Evolutionary conservation across 2,888 invertebrate species (phyloP), one percentile per base, ranked within the genome.

Genomic region (Autographa gamma): DNA sequence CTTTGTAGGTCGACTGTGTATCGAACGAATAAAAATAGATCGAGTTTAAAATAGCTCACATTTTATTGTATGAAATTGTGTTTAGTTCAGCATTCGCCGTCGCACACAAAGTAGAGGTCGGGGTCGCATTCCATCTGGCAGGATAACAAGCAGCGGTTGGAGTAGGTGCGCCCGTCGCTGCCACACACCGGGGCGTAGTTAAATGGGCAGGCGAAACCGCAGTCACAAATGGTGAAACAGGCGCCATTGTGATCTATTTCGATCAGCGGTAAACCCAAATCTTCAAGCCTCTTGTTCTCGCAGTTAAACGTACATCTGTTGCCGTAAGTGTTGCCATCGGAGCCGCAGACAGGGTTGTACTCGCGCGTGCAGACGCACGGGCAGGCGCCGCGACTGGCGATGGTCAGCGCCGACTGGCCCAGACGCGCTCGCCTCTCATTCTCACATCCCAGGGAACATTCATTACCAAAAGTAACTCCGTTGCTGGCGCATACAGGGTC

Each of bases 401-500:
- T 60, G 8, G 60, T 70, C 4, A 89, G 31, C 67, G 71, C n/a
- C 0, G 69, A 62, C 11, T 61, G 66, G 0, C 64, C 18, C 3
- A 58, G 60, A 0, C 59, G 9, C 7, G 58, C 60, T 5, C 75
- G 82, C 16, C 63, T 79, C 43, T 69, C 31, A 60, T 88, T 89
- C 16, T 83, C 83, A 38, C 88, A 89, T 4, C 67, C 52, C 11
- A 91, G 71, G 13, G 74, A 52, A 65, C 91, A 91, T 9, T 63
- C 38, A 63, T 87, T 91, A 0, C 41, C 13, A 67, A 88, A 91
- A 0, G 86, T 90, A 0, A 77, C 73, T 0, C 70, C 74, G 60
- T 89, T 85, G 13, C 82, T 86, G 1, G 85, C 90, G 60, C 91
- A 91, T 0, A 90, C 86, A 0, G 89, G 90, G 0, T 66, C 66